Base-by-base conservation (phyloP, 2,888 invertebrate species). In the Athalia rosae region DNA sequence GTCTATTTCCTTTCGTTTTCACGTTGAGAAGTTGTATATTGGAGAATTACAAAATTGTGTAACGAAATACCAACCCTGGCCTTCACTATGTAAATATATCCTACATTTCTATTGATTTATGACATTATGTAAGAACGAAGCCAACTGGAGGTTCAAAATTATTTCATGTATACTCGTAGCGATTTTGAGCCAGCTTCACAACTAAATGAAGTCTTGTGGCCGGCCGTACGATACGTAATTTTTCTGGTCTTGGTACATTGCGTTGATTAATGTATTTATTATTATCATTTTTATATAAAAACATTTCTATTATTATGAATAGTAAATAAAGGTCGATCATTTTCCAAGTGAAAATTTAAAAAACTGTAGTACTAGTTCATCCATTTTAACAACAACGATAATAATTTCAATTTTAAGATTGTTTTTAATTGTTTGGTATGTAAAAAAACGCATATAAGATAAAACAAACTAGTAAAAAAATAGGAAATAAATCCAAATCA, bases 241-340 rank as follows among this genome's bases (percentile, higher is more conserved):
- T 58, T 63, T 9, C 41, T 9, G 6, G n/a, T 71, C 50, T 71
- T 71, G 71, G 71, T 71, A 71, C 71, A 71, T 58, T 71, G 13
- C 71, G 71, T 43, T 71, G 71, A 71, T 71, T 71, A 56, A 74
- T 62, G 74, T 74, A 74, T 61, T 74, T 74, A 74, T 74, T 74
- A n/a, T 41, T 58, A 58, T 71, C 45, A 61, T 66, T 79, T 81
- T 79, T 79, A 78, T 78, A 79, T 81, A 81, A 81, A 81, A 81
- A 81, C 77, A 80, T 79, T 78, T 79, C 80, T 80, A 79, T 80
- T 78, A 76, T 62, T 80, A 79, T 58, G 77, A 79, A 78, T 78
- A 78, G 76, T 80, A 81, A 81, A 79, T 76, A 78, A 81, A 78
- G 78, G 76, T 78, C 67, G 79, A 61, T 77, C 66, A 41, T 73